A percentile compares a stretch with the other conserved stretches of the same genome.
Evolutionary conservation across 92 coral and sea anemone species (phyloP).

Genomic region (Epizoanthus ramosus): DNA sequence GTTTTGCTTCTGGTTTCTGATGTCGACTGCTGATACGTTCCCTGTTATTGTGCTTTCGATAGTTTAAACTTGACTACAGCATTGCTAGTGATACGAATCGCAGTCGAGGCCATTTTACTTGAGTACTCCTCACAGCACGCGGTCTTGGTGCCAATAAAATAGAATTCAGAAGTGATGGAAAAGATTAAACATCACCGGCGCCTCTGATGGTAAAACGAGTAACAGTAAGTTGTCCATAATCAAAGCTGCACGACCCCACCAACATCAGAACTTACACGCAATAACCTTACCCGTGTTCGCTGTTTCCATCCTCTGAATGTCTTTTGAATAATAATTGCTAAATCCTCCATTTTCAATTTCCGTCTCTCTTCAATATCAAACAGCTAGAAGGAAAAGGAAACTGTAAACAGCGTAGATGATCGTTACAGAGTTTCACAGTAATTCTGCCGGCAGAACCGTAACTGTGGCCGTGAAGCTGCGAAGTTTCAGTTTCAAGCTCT

Average conservation of each 20-base stretch:
- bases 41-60: neutral
- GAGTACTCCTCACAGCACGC: neutral
- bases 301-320: slow-evolving; percentile 87
- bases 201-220: neutral
- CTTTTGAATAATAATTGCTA: slow-evolving; percentile 93
- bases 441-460: too few species aligned
- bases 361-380: slow-evolving; percentile 93
- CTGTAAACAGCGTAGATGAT: too few species aligned
- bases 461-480: too few species aligned
- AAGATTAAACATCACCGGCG: neutral
- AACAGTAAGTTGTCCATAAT: neutral
- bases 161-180: too few species aligned
- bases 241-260: neutral
- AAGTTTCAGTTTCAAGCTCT: too few species aligned
- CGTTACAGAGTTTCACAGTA: too few species aligned
- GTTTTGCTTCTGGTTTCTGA: neutral
- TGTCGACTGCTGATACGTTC: neutral
- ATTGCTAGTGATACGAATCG: neutral
- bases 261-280: too few species aligned
- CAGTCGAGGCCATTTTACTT: neutral
- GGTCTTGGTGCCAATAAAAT: neutral
- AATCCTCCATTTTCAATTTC: slow-evolving; percentile 79
- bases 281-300: slow-evolving; percentile 65
- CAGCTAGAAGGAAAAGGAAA: slow-evolving; percentile 57
- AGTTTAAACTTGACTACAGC: neutral